Conservation (phyloP, 2,888 invertebrate species). For the Diploptera punctata region DNA sequence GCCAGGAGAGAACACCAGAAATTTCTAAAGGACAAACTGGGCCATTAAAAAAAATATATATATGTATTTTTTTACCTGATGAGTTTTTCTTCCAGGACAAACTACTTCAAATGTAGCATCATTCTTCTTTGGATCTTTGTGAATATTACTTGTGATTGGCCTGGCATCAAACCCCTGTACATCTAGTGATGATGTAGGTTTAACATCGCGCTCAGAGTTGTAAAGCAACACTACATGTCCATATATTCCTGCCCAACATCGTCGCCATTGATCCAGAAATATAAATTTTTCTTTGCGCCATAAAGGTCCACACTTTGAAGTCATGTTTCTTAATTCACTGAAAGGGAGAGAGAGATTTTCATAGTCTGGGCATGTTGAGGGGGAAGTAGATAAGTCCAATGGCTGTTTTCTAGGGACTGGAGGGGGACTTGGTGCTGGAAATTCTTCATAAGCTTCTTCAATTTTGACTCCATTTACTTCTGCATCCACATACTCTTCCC, state of each 20-base stretch:
- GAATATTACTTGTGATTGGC: constrained; percentile 37
- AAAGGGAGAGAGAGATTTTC: constrained; percentile 3
- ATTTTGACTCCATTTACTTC: constrained; percentile 37
- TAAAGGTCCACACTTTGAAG: constrained; percentile 47
- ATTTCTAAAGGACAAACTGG: too few relatives aligned
- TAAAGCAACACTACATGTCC: constrained; percentile 47
- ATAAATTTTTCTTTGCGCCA: constrained; percentile 47
- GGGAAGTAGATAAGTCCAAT: background rate
- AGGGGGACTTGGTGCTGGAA: background rate
- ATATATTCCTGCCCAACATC: constrained; percentile 48
- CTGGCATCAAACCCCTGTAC: constrained; percentile 48
- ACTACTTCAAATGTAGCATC: constrained; percentile 49
- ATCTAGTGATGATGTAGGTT: constrained; percentile 46
- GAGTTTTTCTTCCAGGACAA: constrained; percentile 49
- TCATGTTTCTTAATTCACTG: constrained; percentile 30
- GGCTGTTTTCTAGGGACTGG: background rate
- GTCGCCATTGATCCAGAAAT: constrained; percentile 47
- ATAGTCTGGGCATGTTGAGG: background rate
- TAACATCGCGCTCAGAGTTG: constrained; percentile 47
- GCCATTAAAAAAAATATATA: too few relatives aligned
- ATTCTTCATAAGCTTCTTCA: constrained; percentile 35
- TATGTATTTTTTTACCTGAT: constrained; percentile 46
- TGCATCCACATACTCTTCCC: constrained; percentile 46
- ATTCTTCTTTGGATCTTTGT: constrained; percentile 45
- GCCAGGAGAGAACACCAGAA: too few relatives aligned